Percentiles rank a stretch among this genome's conserved stretches.
phyloP scores from a whole-genome alignment of 2,888 invertebrate species.

The Tetragonisca angustula region DNA sequence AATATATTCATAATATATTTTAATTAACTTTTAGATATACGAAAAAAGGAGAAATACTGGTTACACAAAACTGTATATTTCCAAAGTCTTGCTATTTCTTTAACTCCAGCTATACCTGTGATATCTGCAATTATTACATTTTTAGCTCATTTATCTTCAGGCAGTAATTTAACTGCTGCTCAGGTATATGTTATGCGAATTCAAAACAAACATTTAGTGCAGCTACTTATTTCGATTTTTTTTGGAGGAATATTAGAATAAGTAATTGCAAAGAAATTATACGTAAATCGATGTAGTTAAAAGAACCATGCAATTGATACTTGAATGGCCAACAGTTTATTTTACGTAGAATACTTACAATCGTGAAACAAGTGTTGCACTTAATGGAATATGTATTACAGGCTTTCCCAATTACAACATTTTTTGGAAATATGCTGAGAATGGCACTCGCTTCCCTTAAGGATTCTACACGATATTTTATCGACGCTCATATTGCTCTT shows the following conservation, averaged over 20 bases:
- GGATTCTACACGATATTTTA: conserved; percentile 75
- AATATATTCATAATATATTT: neutral
- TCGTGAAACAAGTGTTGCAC: conserved; percentile 29
- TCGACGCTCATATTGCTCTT: conserved; percentile 78
- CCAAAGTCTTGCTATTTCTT: conserved; percentile 86
- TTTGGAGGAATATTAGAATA: conserved; percentile 59
- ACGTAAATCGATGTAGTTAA: neutral
- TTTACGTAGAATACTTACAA: neutral
- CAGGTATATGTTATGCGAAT: conserved; percentile 83
- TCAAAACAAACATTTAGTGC: neutral
- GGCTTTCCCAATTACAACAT: conserved; percentile 78
- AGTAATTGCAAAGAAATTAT: conserved; percentile 28
- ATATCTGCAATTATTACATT: conserved; percentile 87
- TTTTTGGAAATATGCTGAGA: conserved; percentile 78
- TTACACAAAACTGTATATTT: conserved; percentile 86
- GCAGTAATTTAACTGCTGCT: conserved; percentile 86
- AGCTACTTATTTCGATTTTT: neutral
- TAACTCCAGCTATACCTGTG: conserved; percentile 87
- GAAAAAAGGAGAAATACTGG: conserved; percentile 85
- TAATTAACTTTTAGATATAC: conserved; percentile 82
- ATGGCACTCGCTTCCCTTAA: conserved; percentile 74
- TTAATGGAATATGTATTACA: conserved; percentile 71
- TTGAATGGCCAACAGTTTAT: neutral
- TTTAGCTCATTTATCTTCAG: conserved; percentile 85
- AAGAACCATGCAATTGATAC: neutral